A percentile compares a stretch with the other conserved stretches of the same genome.
Evolutionary conservation across 2,888 invertebrate genomes (phyloP).

Genomic region (Sericinus montela): DNA sequence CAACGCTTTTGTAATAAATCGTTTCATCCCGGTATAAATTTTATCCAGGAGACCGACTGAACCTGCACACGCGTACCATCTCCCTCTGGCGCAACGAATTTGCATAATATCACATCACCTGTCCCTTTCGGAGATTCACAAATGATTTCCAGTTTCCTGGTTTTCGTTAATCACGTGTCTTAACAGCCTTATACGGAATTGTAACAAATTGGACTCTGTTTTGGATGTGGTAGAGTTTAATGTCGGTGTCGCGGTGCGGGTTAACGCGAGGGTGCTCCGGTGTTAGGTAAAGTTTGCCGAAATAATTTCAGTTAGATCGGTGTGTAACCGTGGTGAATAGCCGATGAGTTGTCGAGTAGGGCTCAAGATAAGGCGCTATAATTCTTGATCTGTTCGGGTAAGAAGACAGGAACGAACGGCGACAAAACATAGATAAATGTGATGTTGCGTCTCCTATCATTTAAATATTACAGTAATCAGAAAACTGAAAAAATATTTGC

Average conservation of each 20-base stretch:
- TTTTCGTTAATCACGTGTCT: slow-evolving; percentile 72
- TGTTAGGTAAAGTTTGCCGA: slow-evolving; percentile 62
- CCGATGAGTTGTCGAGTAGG: slow-evolving; percentile 64
- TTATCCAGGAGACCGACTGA: slow-evolving; percentile 54
- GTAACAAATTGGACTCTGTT: slow-evolving; percentile 35
- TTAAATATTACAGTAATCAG: no score
- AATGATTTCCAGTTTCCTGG: slow-evolving; percentile 76
- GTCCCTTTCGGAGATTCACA: slow-evolving; percentile 69
- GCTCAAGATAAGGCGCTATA: slow-evolving; percentile 65
- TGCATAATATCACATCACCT: slow-evolving; percentile 70
- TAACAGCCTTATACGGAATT: slow-evolving; percentile 34
- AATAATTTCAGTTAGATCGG: slow-evolving; percentile 71
- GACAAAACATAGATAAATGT: neutral
- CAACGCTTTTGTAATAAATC: slow-evolving; percentile 79
- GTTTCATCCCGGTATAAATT: slow-evolving; percentile 74
- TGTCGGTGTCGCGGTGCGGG: slow-evolving; percentile 26
- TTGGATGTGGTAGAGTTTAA: slow-evolving; percentile 32
- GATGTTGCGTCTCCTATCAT: no score
- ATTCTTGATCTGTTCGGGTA: slow-evolving; percentile 56
- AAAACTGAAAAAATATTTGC: no score
- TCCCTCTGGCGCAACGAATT: slow-evolving; percentile 49
- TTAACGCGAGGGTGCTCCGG: slow-evolving; percentile 25
- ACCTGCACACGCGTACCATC: slow-evolving; percentile 51
- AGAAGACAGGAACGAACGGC: slow-evolving; percentile 2
- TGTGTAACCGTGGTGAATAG: slow-evolving; percentile 57